Evolutionary conservation across 2,113 vertebrate species (phyloP).

Genomic region (Paradisaea rubra): DNA sequence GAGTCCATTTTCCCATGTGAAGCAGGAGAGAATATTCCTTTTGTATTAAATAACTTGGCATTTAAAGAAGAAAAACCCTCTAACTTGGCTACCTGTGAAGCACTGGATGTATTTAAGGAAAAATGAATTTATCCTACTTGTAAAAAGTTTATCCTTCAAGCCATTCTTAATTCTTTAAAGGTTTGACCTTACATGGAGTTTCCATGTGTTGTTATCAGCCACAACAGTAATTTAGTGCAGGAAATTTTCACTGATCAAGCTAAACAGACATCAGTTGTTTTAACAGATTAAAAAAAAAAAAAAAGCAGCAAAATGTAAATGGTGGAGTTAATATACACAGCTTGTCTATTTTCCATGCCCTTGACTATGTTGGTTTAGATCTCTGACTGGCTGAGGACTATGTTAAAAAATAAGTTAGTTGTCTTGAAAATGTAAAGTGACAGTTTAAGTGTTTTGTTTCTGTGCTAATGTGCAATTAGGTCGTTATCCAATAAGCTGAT

Average conservation of each 20-base stretch:
- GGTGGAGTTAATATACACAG: neutral
- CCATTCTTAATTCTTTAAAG: neutral
- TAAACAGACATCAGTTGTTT: neutral
- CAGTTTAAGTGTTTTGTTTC: constrained; percentile 59
- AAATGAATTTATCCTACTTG: neutral
- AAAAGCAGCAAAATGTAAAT: neutral
- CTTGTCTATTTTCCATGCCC: neutral
- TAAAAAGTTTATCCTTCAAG: neutral
- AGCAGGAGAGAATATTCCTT: neutral
- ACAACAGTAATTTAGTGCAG: constrained; percentile 21
- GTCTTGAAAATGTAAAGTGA: constrained; percentile 62
- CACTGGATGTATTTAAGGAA: neutral
- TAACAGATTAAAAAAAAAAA: neutral
- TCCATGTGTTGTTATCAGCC: neutral
- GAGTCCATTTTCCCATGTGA: neutral
- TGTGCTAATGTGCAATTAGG: constrained; percentile 64
- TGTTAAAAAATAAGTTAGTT: constrained; percentile 26
- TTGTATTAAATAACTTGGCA: neutral
- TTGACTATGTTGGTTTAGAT: neutral
- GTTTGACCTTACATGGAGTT: neutral
- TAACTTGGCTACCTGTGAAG: neutral
- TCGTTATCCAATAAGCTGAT: constrained; percentile 65
- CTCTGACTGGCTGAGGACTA: neutral
- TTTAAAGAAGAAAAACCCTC: neutral
- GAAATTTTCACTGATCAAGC: neutral